Evolutionary conservation across 1,140 invertebrate genomes (phyloP).

Genomic region (Liolophura sinensis): DNA sequence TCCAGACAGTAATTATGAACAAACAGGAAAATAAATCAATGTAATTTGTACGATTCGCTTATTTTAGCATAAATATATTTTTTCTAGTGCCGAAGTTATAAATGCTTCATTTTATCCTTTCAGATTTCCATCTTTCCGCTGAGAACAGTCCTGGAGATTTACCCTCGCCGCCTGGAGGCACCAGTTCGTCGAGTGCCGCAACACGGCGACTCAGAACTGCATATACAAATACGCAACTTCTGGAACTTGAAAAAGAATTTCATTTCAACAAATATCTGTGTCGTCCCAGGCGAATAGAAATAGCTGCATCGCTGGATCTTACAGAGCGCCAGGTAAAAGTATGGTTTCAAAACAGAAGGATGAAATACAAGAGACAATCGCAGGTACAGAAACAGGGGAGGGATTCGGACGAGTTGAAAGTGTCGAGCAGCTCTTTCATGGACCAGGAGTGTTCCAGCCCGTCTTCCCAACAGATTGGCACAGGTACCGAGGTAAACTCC

Average conservation of each 20-base stretch:
- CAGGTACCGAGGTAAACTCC: no score
- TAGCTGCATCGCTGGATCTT: conserved; percentile 74
- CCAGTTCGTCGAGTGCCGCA: conserved; percentile 19
- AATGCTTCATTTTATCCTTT: no score
- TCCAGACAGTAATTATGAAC: no score
- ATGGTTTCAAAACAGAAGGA: conserved; percentile 52
- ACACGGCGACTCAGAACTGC: conserved; percentile 78
- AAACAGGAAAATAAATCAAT: no score
- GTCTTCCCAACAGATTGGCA: no score
- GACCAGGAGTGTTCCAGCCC: no score
- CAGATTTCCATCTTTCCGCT: no score
- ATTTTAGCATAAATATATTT: no score
- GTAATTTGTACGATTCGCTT: no score
- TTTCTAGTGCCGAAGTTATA: no score
- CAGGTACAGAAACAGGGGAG: conserved; percentile 29
- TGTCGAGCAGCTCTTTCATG: no score
- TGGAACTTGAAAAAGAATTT: conserved; percentile 96
- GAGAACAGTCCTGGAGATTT: neutral
- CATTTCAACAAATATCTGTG: conserved; percentile 79
- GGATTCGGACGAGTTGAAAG: conserved; percentile 10
- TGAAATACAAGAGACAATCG: conserved; percentile 52
- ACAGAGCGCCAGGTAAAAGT: conserved; percentile 62
- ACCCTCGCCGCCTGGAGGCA: neutral
- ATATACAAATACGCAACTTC: conserved; percentile 98
- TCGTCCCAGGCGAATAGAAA: conserved; percentile 78